Evolutionary conservation across 2,113 vertebrate genomes (phyloP).

Genomic region (Chlamydotis undulata): DNA sequence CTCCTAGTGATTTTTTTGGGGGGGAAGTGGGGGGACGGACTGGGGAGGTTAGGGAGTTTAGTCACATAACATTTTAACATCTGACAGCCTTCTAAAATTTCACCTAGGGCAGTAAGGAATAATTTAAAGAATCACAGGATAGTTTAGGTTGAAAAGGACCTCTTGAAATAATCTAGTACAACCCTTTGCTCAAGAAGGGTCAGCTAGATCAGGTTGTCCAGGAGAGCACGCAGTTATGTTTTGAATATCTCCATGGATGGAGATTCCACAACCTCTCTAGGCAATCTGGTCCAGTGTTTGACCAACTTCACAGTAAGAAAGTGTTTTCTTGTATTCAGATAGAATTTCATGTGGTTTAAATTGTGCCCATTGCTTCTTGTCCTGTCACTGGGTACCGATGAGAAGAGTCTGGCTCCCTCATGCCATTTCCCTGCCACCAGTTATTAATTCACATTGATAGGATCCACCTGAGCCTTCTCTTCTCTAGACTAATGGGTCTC

Average conservation of each 20-base stretch:
- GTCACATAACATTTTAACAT: neutral
- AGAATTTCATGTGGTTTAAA: neutral
- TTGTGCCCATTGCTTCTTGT: neutral
- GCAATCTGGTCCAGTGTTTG: neutral
- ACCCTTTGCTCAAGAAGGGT: neutral
- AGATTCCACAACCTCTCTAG: neutral
- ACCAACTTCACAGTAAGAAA: neutral
- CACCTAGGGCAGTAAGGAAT: neutral
- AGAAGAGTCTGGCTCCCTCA: neutral
- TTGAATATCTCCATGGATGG: neutral
- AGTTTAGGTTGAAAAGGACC: neutral
- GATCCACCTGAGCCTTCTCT: neutral
- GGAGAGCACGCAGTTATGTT: neutral
- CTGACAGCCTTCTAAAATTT: neutral
- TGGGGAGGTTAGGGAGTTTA: neutral
- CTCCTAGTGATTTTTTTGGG: neutral
- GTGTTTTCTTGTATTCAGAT: neutral
- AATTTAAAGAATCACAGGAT: neutral
- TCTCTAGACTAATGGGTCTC: neutral
- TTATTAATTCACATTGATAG: neutral
- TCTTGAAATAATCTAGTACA: neutral
- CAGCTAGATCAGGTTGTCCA: neutral
- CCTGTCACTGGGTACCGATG: neutral
- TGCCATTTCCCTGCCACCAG: neutral
- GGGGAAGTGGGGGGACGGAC: rapidly evolving